phyloP scores from a whole-genome alignment of 2,113 vertebrate genomes.

The Fukomys damarensis region DNA sequence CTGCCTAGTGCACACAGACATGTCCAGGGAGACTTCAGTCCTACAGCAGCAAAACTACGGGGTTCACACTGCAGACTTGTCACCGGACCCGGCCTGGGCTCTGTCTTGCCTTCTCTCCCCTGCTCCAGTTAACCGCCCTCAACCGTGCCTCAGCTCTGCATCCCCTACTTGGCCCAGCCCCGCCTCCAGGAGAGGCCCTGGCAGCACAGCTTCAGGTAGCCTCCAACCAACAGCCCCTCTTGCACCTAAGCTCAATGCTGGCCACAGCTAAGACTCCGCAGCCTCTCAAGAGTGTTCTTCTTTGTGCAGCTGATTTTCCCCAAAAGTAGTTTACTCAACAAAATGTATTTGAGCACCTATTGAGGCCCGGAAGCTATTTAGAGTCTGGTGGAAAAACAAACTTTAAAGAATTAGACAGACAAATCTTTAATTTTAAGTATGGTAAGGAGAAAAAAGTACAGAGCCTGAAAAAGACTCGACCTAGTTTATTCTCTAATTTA shows the following conservation, averaged over 20 bases:
- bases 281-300: neutral
- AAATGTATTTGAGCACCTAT: neutral
- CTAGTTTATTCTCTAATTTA: neutral
- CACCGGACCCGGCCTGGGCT: neutral
- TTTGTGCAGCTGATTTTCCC: neutral
- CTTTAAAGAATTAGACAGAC: neutral
- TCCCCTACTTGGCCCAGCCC: no score
- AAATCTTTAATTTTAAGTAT: slow-evolving; percentile 34
- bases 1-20: neutral
- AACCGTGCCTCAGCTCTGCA: neutral
- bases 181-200: neutral
- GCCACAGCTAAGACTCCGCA: neutral
- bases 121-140: neutral
- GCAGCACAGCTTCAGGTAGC: neutral
- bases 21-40: neutral
- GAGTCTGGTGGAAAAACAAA: neutral
- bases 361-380: neutral
- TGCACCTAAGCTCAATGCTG: neutral
- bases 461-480: neutral
- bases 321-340: neutral
- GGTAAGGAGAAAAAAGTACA: neutral
- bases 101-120: neutral
- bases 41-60: neutral
- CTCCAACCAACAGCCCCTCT: neutral
- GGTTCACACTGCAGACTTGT: neutral